Percentiles rank a stretch among this genome's conserved stretches.
Conservation (phyloP, 2,113 vertebrate species). For the Clarias macrocephalus region DNA sequence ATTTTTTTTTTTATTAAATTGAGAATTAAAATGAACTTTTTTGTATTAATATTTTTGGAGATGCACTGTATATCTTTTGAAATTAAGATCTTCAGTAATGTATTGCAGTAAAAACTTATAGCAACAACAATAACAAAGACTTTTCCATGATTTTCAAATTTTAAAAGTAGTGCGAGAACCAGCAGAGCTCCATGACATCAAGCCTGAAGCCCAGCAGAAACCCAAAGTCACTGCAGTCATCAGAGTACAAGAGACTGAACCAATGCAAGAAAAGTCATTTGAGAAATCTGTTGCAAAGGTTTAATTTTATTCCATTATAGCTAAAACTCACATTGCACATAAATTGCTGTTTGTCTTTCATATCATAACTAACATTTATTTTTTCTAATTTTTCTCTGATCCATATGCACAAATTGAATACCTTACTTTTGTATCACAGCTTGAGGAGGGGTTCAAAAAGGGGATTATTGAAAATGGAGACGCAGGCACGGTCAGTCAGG, state of each 20-base stretch:
- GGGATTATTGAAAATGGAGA: conserved; percentile 77
- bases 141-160: not conserved
- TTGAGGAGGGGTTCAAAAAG: conserved; percentile 77
- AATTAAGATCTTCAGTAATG: too few species aligned
- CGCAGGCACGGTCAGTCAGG: conserved; percentile 74
- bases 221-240: not conserved
- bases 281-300: conserved; percentile 65
- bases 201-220: not conserved
- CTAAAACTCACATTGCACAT: not conserved
- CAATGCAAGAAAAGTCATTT: conserved; percentile 47
- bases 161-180: not conserved
- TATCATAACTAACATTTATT: not conserved
- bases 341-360: not conserved
- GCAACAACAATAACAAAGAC: too few species aligned
- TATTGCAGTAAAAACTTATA: too few species aligned
- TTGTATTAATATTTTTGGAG: too few species aligned
- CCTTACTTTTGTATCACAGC: conserved; percentile 59
- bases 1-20: too few species aligned
- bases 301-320: not conserved
- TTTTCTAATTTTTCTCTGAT: not conserved
- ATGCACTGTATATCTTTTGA: too few species aligned
- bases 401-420: not conserved
- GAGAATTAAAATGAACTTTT: too few species aligned
- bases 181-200: not conserved
- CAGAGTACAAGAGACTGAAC: not conserved